These are phyloP conservation scores for Lasius platythorax DNA, from an alignment of 2,888 invertebrate genomes.

Conservation along the genomic window DNA sequence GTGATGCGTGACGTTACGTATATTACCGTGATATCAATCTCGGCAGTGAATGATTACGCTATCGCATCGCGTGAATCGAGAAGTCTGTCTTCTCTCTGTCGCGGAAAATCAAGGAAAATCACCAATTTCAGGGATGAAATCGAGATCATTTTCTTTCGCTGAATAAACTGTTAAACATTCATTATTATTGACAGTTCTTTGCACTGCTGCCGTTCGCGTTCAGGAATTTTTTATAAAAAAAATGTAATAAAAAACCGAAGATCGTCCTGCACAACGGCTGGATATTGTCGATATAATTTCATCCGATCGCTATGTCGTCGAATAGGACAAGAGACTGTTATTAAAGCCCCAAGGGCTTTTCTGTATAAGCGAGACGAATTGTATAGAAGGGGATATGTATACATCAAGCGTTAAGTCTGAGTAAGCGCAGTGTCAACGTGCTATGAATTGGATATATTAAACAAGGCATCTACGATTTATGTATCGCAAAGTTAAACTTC, in stretches of 20 bases:
- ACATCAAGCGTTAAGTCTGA: conserved; percentile 63
- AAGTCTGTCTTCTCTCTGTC: neutral
- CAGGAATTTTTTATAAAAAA: neutral
- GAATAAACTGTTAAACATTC: conserved; percentile 9
- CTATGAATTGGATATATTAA: conserved; percentile 41
- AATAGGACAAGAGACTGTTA: conserved; percentile 49
- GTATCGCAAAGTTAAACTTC: neutral
- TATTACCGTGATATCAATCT: conserved; percentile 11
- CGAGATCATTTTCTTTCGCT: conserved; percentile 15
- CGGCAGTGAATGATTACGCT: conserved; percentile 26
- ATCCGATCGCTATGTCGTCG: conserved; percentile 54
- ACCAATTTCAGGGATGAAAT: conserved; percentile 1
- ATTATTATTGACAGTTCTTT: conserved; percentile 9
- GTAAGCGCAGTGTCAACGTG: conserved; percentile 60
- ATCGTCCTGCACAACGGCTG: neutral
- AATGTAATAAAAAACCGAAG: conserved; percentile 33
- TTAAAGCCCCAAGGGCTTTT: conserved; percentile 55
- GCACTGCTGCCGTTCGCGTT: neutral
- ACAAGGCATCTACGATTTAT: neutral
- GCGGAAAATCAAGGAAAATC: conserved; percentile 31
- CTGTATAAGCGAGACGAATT: conserved; percentile 18
- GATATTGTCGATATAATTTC: conserved; percentile 52
- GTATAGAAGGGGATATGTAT: conserved; percentile 34
- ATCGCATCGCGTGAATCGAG: neutral
- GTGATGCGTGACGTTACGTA: conserved; percentile 18